Evolutionary conservation across 2,113 vertebrate genomes (phyloP).

Genomic region (Myrmophylax atrothorax): DNA sequence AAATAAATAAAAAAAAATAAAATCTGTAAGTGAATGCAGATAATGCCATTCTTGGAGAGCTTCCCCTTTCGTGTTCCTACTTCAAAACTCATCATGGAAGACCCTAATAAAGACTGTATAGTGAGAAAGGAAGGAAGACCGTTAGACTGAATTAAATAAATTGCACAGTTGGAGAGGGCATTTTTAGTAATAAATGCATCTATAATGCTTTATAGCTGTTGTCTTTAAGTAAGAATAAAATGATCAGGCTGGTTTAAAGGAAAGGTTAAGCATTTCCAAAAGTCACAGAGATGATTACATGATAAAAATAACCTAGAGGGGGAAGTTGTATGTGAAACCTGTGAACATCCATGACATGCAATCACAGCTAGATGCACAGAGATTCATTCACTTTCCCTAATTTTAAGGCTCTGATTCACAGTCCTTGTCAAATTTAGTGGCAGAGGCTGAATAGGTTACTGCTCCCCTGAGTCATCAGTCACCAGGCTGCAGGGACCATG

Average conservation of each 20-base stretch:
- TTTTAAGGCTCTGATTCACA: background rate
- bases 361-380: background rate
- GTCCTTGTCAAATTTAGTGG: background rate
- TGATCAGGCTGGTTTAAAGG: background rate
- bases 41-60: constrained; percentile 62
- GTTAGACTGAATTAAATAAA: constrained; percentile 41
- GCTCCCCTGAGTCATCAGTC: background rate
- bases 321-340: background rate
- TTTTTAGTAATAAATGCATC: constrained; percentile 7
- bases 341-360: accelerated
- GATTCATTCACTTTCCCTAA: background rate
- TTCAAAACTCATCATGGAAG: constrained; percentile 68
- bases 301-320: background rate
- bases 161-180: background rate
- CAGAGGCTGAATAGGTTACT: background rate
- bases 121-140: constrained; percentile 32
- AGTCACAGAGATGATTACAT: background rate
- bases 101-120: constrained; percentile 1
- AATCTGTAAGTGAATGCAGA: constrained; percentile 59
- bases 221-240: constrained; percentile 3
- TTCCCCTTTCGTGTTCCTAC: constrained; percentile 34
- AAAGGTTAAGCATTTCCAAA: background rate
- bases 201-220: background rate
- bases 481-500: background rate
- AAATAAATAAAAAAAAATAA: constrained; percentile 53